Evolutionary conservation across 2,797 vertebrate genomes (phyloP).

Genomic region (Xenentodon cancila): DNA sequence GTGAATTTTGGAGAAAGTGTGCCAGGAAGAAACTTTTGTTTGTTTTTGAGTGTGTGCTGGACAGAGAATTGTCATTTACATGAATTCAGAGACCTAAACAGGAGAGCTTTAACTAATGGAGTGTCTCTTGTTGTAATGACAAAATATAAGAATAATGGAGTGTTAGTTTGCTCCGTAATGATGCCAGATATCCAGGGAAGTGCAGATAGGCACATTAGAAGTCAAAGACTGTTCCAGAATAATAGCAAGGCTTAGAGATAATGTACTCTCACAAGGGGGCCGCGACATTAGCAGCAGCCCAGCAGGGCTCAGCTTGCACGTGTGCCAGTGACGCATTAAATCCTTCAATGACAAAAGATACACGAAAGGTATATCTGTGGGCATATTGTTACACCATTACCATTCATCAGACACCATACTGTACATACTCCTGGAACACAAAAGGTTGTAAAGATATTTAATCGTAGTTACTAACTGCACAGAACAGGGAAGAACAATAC

Average conservation of each 20-base stretch:
- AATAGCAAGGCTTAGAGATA: slow-evolving; percentile 80
- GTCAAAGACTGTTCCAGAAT: slow-evolving; percentile 79
- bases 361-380: slow-evolving; percentile 71
- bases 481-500: neutral
- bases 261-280: slow-evolving; percentile 81
- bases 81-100: slow-evolving; percentile 64
- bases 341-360: slow-evolving; percentile 81
- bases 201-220: slow-evolving; percentile 81
- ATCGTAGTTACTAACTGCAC: slow-evolving; percentile 4
- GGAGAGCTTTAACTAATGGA: slow-evolving; percentile 66
- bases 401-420: slow-evolving; percentile 43
- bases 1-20: too few species aligned
- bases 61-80: slow-evolving; percentile 53
- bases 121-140: slow-evolving; percentile 67
- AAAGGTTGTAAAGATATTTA: slow-evolving; percentile 11
- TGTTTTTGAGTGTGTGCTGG: slow-evolving; percentile 27
- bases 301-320: slow-evolving; percentile 76
- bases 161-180: slow-evolving; percentile 74
- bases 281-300: slow-evolving; percentile 81
- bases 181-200: slow-evolving; percentile 66
- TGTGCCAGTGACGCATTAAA: slow-evolving; percentile 80
- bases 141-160: slow-evolving; percentile 74
- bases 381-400: slow-evolving; percentile 55
- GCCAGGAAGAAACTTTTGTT: neutral
- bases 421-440: slow-evolving; percentile 32